A percentile compares a stretch with the other conserved stretches of the same genome.
Evolutionary conservation across 2,797 vertebrate species (phyloP).

Genomic region (Danio jaintianensis): DNA sequence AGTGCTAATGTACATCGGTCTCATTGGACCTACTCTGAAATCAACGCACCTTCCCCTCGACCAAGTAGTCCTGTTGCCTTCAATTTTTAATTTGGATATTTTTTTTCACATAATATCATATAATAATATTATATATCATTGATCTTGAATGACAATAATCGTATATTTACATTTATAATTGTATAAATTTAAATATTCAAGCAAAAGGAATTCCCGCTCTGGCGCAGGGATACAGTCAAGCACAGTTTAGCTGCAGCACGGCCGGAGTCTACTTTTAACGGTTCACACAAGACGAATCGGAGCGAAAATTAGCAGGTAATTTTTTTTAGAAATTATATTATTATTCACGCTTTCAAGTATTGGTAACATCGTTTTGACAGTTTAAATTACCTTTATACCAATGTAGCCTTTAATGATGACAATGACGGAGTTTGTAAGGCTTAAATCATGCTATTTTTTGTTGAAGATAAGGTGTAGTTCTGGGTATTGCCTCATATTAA

Average conservation of each 20-base stretch:
- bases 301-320: no score
- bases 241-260: not conserved
- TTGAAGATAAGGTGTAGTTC: no score
- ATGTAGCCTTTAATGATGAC: no score
- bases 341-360: no score
- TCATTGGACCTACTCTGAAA: no score
- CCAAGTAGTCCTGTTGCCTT: not conserved
- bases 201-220: not conserved
- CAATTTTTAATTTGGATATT: not conserved
- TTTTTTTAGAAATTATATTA: no score
- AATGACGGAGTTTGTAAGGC: no score
- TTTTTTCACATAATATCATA: not conserved
- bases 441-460: no score
- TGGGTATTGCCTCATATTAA: no score
- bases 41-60: not conserved
- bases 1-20: not conserved
- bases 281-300: no score
- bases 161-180: not conserved
- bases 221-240: not conserved
- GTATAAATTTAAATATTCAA: not conserved
- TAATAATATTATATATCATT: slow-evolving; percentile 1
- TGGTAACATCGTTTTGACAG: no score
- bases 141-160: not conserved
- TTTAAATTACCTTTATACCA: no score
- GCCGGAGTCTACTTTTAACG: not conserved